phyloP scores from a whole-genome alignment of 2,888 invertebrate species.

The Eupithecia abbreviata region DNA sequence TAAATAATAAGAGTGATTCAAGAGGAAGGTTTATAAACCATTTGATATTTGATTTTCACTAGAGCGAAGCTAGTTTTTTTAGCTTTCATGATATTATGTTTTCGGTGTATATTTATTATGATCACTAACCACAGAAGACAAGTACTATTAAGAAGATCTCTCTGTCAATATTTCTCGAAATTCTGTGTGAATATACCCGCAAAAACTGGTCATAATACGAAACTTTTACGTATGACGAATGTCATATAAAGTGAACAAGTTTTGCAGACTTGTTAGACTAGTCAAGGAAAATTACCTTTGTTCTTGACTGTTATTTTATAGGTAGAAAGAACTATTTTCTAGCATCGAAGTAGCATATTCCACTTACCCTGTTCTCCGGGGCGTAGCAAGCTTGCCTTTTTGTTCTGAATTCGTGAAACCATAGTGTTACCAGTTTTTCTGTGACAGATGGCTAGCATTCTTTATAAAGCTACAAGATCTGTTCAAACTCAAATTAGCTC shows the following conservation, averaged over 20 bases:
- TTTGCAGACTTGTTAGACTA: neutral
- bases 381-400: slow-evolving; percentile 9
- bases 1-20: too few relatives aligned
- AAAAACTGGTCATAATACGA: neutral
- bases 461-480: neutral
- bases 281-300: neutral
- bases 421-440: slow-evolving; percentile 22
- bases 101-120: neutral
- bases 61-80: too few relatives aligned
- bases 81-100: neutral
- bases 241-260: slow-evolving; percentile 1
- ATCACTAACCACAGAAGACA: neutral
- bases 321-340: neutral
- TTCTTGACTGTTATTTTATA: neutral
- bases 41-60: too few relatives aligned
- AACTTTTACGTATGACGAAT: slow-evolving; percentile 2
- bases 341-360: neutral
- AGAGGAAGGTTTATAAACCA: too few relatives aligned
- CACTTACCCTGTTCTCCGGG: neutral
- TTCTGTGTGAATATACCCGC: neutral
- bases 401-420: slow-evolving; percentile 8
- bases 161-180: neutral
- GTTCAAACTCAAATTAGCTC: too few relatives aligned
- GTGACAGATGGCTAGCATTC: slow-evolving; percentile 17
- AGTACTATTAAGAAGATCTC: neutral